A percentile compares a stretch with the other conserved stretches of the same genome.
These are phyloP conservation scores for Drosophila anceps DNA, from an alignment of 2,888 invertebrate genomes.

Conservation along the genomic window DNA sequence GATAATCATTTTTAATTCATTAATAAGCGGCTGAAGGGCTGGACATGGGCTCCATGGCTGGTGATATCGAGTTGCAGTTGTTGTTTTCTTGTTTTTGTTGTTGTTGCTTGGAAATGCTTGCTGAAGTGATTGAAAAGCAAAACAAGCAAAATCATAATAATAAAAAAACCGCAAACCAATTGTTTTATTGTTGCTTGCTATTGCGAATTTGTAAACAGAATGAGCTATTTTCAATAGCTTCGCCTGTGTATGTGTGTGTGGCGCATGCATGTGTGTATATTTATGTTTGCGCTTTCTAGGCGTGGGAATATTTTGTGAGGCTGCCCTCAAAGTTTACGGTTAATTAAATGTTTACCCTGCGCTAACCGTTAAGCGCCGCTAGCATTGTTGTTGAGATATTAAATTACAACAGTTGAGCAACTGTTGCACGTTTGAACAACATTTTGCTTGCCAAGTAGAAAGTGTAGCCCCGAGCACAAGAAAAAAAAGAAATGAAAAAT, in stretches of 20 bases:
- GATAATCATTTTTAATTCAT: conserved; percentile 76
- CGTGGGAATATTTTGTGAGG: conserved; percentile 68
- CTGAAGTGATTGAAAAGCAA: conserved; percentile 66
- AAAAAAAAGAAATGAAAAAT: conserved; percentile 2
- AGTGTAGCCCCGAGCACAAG: conserved; percentile 33
- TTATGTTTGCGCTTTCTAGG: conserved; percentile 49
- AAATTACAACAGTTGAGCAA: conserved; percentile 60
- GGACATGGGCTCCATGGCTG: conserved; percentile 50
- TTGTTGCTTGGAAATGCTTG: conserved; percentile 30
- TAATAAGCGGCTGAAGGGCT: conserved; percentile 64
- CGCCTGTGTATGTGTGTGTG: background rate
- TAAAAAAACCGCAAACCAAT: conserved; percentile 61
- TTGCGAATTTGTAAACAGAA: conserved; percentile 54
- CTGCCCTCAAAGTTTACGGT: conserved; percentile 66
- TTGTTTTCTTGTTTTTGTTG: conserved; percentile 3
- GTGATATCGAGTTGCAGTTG: conserved; percentile 39
- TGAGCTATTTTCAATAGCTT: conserved; percentile 56
- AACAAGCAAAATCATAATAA: conserved; percentile 44
- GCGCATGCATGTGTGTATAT: too few relatives aligned
- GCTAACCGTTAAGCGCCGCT: conserved; percentile 56
- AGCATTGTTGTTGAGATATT: conserved; percentile 51
- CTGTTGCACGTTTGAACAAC: conserved; percentile 69
- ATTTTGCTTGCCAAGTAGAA: conserved; percentile 58
- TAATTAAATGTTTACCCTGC: conserved; percentile 75
- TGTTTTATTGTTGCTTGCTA: conserved; percentile 31